Conservation (phyloP, 2,113 vertebrate genomes). For the Campylorhamphus procurvoides region DNA sequence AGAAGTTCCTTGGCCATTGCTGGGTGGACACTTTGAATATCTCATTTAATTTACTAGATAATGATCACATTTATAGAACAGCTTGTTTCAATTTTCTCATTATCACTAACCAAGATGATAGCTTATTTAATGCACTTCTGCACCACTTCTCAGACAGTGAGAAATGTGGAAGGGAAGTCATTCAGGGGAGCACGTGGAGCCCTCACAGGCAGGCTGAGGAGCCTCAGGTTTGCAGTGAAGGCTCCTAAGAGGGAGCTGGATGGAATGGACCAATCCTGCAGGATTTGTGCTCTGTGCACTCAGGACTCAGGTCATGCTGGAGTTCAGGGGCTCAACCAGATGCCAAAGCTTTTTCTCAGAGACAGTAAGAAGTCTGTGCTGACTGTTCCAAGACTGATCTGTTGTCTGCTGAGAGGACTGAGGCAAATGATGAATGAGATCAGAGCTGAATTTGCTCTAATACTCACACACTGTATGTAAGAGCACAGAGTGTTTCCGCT, state of each 20-base stretch:
- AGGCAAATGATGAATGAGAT: conserved; percentile 52
- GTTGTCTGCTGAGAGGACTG: not conserved
- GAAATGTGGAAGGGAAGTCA: conserved; percentile 11
- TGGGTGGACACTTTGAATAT: conserved; percentile 34
- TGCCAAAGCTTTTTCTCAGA: not conserved
- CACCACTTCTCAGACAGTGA: conserved; percentile 34
- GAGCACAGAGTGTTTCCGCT: conserved; percentile 35
- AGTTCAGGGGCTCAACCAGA: not conserved
- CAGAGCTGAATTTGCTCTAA: conserved; percentile 51
- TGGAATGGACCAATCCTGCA: not conserved
- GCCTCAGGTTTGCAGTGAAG: not conserved
- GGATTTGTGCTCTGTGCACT: not conserved
- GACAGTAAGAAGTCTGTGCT: not conserved
- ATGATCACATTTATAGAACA: conserved; percentile 44
- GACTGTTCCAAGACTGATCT: not conserved
- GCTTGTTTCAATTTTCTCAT: conserved; percentile 65
- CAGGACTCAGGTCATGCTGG: not conserved
- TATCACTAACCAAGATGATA: conserved; percentile 23
- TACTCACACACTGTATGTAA: conserved; percentile 44
- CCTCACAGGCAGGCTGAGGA: not conserved
- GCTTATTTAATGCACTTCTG: conserved; percentile 47
- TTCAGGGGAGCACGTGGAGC: not conserved
- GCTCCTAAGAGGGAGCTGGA: not conserved
- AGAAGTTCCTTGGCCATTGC: conserved; percentile 20
- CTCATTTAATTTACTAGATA: conserved; percentile 64